These are phyloP conservation scores for Prochilodus magdalenae DNA, from an alignment of 2,113 vertebrate species.

Conservation along the genomic window DNA sequence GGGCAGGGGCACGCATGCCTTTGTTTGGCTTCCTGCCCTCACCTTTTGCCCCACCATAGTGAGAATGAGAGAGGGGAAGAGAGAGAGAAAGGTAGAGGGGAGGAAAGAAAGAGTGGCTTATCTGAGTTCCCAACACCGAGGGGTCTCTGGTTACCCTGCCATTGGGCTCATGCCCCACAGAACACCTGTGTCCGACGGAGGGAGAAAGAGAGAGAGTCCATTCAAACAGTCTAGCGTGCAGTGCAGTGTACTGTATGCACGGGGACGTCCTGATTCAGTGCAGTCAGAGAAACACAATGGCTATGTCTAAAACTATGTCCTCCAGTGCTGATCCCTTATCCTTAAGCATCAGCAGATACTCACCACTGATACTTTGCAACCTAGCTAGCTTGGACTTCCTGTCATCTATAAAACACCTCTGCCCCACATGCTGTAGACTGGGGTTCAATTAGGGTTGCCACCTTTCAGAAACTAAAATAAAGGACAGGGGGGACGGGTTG, in stretches of 20 bases:
- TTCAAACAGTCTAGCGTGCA: neutral
- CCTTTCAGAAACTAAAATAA: too few relatives aligned
- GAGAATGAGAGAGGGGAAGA: constrained; percentile 36
- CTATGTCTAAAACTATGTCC: too few relatives aligned
- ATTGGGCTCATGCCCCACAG: constrained; percentile 38
- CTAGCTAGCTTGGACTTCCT: too few relatives aligned
- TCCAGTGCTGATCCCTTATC: too few relatives aligned
- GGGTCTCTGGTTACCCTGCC: constrained; percentile 56
- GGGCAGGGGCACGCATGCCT: constrained; percentile 37
- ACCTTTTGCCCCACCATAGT: constrained; percentile 42
- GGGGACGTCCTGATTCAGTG: neutral
- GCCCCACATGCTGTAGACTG: too few relatives aligned
- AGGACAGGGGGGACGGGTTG: too few relatives aligned
- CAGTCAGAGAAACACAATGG: neutral
- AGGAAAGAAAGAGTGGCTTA: constrained; percentile 54
- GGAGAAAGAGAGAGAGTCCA: constrained; percentile 10
- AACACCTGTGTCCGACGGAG: constrained; percentile 45
- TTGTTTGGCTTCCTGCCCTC: constrained; percentile 44
- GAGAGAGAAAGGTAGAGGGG: constrained; percentile 16
- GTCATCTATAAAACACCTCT: too few relatives aligned
- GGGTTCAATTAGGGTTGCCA: too few relatives aligned
- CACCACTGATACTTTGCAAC: too few relatives aligned
- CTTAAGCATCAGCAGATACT: too few relatives aligned
- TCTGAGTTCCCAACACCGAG: constrained; percentile 50
- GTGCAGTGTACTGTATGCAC: neutral